phyloP scores from a whole-genome alignment of 2,113 vertebrate genomes.

The Leptocoma aspasia region DNA sequence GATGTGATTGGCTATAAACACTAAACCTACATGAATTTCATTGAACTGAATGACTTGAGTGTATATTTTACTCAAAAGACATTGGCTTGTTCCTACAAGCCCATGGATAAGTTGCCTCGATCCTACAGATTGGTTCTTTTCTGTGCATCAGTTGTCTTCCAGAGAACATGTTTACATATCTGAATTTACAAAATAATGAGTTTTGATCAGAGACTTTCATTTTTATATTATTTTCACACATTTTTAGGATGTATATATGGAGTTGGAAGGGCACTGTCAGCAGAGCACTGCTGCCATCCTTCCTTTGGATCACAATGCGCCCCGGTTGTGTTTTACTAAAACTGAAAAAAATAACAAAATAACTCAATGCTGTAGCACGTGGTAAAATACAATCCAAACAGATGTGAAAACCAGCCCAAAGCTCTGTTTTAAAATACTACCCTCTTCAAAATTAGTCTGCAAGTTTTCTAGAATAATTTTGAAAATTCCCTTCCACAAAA shows the following conservation, averaged over 20 bases:
- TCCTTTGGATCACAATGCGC: too few relatives aligned
- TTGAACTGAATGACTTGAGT: accelerated
- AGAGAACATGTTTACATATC: not conserved
- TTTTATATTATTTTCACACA: not conserved
- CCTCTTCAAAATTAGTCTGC: not conserved
- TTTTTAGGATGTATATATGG: not conserved
- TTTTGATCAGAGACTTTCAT: not conserved
- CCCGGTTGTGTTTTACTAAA: not conserved
- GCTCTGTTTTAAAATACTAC: not conserved
- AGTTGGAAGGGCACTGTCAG: accelerated
- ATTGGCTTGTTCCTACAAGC: not conserved
- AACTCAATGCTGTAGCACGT: not conserved
- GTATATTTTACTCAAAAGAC: not conserved
- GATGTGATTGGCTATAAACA: not conserved
- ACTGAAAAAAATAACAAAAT: not conserved
- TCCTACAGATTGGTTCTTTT: not conserved
- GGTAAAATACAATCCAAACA: not conserved
- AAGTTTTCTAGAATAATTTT: not conserved
- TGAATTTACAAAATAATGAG: not conserved
- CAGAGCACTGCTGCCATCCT: not conserved
- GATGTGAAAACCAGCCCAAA: not conserved
- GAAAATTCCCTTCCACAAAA: not conserved
- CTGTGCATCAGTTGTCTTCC: not conserved
- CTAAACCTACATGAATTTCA: accelerated
- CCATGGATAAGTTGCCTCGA: accelerated